Percentiles rank a stretch among this genome's conserved stretches.
Evolutionary conservation across 2,113 vertebrate genomes (phyloP).

Genomic region (Grus americana): DNA sequence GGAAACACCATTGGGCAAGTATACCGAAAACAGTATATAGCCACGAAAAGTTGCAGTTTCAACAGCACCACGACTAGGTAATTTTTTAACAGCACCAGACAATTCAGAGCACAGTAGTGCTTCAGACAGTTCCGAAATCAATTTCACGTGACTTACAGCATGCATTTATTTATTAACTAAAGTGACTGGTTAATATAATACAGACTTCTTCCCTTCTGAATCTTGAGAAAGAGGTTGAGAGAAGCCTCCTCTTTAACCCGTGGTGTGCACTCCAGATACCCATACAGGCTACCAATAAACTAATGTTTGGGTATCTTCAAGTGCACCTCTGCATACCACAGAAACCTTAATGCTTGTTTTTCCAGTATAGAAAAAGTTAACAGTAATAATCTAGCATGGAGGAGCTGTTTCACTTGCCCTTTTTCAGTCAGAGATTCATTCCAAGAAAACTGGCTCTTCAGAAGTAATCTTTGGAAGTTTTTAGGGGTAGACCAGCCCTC

Average conservation of each 20-base stretch:
- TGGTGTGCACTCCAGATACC: neutral
- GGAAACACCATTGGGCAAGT: neutral
- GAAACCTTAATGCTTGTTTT: neutral
- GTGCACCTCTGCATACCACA: rapidly evolving
- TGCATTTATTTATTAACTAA: neutral
- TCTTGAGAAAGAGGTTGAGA: neutral
- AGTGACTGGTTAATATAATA: neutral
- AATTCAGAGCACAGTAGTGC: neutral
- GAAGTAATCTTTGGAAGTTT: neutral
- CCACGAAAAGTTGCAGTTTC: neutral
- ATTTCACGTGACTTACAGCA: neutral
- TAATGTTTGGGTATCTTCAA: neutral
- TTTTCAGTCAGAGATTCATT: neutral
- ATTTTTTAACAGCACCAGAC: neutral
- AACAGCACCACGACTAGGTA: neutral
- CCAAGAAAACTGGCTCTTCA: neutral
- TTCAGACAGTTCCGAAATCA: neutral
- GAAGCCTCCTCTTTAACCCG: neutral
- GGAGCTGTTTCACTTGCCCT: neutral
- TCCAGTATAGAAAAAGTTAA: neutral
- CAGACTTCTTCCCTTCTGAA: neutral
- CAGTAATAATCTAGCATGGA: neutral
- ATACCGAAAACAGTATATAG: neutral
- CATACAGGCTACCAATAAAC: no score
- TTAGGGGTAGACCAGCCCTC: neutral